These are phyloP conservation scores for Ornithoptera alexandrae DNA, from an alignment of 2,888 invertebrate genomes.

Conservation along the genomic window DNA sequence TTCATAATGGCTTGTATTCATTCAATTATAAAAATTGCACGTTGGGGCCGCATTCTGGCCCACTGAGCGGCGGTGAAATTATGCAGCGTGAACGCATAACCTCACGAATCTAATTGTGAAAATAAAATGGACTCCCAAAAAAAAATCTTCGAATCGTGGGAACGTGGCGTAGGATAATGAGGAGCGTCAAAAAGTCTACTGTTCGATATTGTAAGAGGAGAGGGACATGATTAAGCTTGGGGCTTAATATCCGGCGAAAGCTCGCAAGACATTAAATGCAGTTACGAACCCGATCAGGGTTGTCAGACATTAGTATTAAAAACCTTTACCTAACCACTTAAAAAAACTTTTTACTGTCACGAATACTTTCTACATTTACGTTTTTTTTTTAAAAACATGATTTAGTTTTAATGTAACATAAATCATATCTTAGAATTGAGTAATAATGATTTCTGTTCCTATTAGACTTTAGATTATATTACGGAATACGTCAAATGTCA, in stretches of 20 bases:
- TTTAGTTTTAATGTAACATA: too few relatives aligned
- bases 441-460: too few relatives aligned
- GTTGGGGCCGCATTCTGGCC: constrained; percentile 38
- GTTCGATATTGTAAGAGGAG: constrained; percentile 62
- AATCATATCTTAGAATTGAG: too few relatives aligned
- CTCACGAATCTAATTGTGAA: constrained; percentile 66
- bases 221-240: constrained; percentile 73
- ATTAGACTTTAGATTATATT: too few relatives aligned
- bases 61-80: constrained; percentile 56
- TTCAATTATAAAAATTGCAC: constrained; percentile 56
- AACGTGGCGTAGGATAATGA: constrained; percentile 69
- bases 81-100: constrained; percentile 78
- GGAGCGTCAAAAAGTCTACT: constrained; percentile 60
- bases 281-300: constrained; percentile 50
- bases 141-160: constrained; percentile 67
- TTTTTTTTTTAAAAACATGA: too few relatives aligned
- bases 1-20: constrained; percentile 46
- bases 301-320: constrained; percentile 35
- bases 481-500: too few relatives aligned
- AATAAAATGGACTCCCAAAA: constrained; percentile 54
- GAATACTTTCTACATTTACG: neutral
- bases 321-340: neutral
- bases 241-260: constrained; percentile 71
- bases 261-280: constrained; percentile 70
- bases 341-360: neutral